Conservation (phyloP, 2,888 invertebrate species). For the Campoplex capitator region DNA sequence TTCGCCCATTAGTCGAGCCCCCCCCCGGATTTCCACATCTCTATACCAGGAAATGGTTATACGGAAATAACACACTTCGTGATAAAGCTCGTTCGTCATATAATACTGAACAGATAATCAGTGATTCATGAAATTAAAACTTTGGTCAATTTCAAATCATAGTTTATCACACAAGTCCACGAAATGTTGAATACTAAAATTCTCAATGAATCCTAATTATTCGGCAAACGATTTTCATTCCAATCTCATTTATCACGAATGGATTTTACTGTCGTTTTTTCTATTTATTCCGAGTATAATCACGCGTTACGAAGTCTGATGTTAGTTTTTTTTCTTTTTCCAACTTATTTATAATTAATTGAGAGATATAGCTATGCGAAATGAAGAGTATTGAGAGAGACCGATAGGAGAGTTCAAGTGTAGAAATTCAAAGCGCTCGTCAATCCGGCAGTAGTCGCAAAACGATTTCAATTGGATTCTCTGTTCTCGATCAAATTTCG, state of each 20-base stretch:
- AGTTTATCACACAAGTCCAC: not conserved
- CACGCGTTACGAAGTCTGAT: not conserved
- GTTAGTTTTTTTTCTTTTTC: not conserved
- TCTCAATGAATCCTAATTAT: not conserved
- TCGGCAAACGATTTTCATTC: not conserved
- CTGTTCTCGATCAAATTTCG: conserved; percentile 67
- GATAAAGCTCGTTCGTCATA: not conserved
- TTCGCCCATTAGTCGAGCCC: conserved; percentile 77
- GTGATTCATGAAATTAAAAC: not conserved
- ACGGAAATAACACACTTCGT: conserved; percentile 30
- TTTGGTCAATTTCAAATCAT: not conserved
- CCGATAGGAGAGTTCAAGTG: not conserved
- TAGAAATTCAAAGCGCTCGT: conserved; percentile 40
- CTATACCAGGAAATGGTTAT: conserved; percentile 6
- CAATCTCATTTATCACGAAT: not conserved
- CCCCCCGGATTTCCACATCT: conserved; percentile 54
- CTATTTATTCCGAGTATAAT: not conserved
- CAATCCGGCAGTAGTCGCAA: conserved; percentile 21
- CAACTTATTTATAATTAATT: conserved; percentile 33
- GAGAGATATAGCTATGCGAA: conserved; percentile 10
- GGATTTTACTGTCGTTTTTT: not conserved
- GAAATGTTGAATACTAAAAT: not conserved
- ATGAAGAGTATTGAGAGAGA: conserved; percentile 31
- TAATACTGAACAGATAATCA: not conserved
- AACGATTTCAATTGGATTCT: conserved; percentile 67